These are phyloP conservation scores for Tachyglossus aculeatus DNA, from an alignment of 2,797 vertebrate species.

Conservation along the genomic window DNA sequence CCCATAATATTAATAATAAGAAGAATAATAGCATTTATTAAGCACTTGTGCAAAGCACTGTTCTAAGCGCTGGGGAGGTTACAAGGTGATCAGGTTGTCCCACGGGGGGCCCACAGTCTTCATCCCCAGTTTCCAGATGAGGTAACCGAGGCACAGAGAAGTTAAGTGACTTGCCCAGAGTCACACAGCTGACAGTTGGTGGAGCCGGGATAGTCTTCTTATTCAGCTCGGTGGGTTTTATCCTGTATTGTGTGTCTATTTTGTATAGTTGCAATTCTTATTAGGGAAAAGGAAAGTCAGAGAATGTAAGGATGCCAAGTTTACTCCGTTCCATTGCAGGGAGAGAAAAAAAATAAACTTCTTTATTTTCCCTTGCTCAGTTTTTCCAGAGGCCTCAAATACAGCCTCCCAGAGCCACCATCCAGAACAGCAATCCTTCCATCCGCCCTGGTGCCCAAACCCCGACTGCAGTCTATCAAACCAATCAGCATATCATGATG, in stretches of 20 bases:
- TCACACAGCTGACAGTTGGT: too few species aligned
- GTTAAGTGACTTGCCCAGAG: too few species aligned
- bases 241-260: constrained; percentile 10
- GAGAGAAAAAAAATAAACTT: background rate
- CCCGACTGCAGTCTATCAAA: constrained; percentile 89
- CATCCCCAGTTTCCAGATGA: too few species aligned
- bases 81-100: too few species aligned
- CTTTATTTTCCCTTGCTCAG: constrained; percentile 64
- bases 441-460: constrained; percentile 90
- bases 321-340: background rate
- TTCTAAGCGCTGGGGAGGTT: too few species aligned
- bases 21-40: too few species aligned
- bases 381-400: constrained; percentile 98
- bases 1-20: too few species aligned
- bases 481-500: constrained; percentile 98
- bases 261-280: constrained; percentile 18
- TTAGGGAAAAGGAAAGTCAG: background rate
- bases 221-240: background rate
- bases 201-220: too few species aligned
- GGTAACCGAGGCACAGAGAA: too few species aligned
- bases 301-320: background rate
- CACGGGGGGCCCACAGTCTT: too few species aligned
- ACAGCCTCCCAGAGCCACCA: constrained; percentile 88
- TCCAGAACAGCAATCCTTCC: constrained; percentile 90
- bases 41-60: too few species aligned